These are phyloP conservation scores for Pomacea canaliculata DNA, from an alignment of 2,888 invertebrate species.

Conservation along the genomic window DNA sequence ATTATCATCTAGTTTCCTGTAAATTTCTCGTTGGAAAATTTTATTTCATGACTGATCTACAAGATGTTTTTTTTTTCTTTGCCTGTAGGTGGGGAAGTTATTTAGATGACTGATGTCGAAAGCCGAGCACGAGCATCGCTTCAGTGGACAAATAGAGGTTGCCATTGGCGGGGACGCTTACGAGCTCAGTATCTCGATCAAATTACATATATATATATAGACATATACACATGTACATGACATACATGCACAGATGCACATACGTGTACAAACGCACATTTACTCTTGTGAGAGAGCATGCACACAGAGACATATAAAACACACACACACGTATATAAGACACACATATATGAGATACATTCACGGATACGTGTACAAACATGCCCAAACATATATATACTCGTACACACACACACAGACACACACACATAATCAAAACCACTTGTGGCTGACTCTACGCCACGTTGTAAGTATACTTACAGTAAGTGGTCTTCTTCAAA, in stretches of 20 bases:
- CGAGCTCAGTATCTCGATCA: too few species aligned
- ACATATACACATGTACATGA: neutral
- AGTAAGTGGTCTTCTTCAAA: slow-evolving; percentile 55
- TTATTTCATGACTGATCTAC: too few species aligned
- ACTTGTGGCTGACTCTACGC: neutral
- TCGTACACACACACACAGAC: neutral
- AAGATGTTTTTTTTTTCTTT: too few species aligned
- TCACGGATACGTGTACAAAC: neutral
- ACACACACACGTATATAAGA: neutral
- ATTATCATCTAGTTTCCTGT: too few species aligned
- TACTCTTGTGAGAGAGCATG: too few species aligned
- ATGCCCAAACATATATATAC: neutral
- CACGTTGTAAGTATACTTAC: slow-evolving; percentile 43
- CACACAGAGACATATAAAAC: neutral
- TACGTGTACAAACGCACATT: neutral
- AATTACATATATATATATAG: neutral
- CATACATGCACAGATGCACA: neutral
- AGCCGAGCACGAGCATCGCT: too few species aligned
- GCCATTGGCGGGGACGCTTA: too few species aligned
- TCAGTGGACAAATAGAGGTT: too few species aligned
- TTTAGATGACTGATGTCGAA: too few species aligned
- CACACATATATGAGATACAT: too few species aligned
- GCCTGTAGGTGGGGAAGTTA: too few species aligned
- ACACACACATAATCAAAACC: neutral
- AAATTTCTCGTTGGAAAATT: too few species aligned